These are phyloP conservation scores for Teleogryllus oceanicus DNA, from an alignment of 2,888 invertebrate genomes.

Conservation along the genomic window DNA sequence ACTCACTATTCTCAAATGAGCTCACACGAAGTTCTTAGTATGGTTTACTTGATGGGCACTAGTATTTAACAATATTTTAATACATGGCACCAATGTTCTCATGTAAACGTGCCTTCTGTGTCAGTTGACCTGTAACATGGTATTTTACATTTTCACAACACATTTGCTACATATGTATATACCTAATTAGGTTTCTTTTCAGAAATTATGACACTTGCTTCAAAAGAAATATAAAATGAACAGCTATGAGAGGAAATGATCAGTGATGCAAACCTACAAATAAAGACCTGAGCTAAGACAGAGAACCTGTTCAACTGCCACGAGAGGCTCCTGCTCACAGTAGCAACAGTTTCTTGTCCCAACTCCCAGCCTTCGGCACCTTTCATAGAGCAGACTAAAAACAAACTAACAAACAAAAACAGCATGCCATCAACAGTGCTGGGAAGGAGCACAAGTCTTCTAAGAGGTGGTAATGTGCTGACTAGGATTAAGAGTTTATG, in stretches of 20 bases:
- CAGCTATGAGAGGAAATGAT: background rate
- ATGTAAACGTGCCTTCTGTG: background rate
- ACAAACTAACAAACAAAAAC: slow-evolving; percentile 11
- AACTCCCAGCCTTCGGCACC: slow-evolving; percentile 6
- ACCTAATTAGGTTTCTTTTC: background rate
- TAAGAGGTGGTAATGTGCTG: slow-evolving; percentile 18
- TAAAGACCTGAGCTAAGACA: background rate
- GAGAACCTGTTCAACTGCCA: background rate
- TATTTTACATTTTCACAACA: background rate
- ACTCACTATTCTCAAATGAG: background rate
- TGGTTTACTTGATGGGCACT: slow-evolving; percentile 1
- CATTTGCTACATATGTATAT: slow-evolving; percentile 1
- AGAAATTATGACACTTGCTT: background rate
- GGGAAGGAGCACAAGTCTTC: slow-evolving; percentile 1
- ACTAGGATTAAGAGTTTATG: slow-evolving; percentile 18
- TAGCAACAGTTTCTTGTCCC: background rate
- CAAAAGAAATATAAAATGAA: background rate
- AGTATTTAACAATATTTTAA: background rate
- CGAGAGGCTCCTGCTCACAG: background rate
- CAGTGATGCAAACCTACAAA: background rate
- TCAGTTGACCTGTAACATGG: background rate
- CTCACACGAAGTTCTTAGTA: background rate
- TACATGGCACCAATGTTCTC: background rate
- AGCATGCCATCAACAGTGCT: slow-evolving; percentile 11
- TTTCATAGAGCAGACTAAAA: background rate